phyloP scores from a whole-genome alignment of 1,140 invertebrate species.

The Aleiodes sp. region DNA sequence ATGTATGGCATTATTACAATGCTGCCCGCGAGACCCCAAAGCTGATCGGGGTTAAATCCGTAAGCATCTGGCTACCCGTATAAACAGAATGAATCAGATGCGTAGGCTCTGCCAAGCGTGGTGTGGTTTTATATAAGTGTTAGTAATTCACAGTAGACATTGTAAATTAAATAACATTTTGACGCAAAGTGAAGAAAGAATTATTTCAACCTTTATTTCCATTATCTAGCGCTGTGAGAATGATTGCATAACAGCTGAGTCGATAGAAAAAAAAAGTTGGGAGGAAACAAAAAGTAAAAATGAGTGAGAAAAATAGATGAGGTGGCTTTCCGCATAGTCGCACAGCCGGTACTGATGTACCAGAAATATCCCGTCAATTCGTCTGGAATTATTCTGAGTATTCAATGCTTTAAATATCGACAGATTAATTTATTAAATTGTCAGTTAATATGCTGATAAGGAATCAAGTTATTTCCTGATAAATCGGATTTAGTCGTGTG shows the following conservation, averaged over 20 bases:
- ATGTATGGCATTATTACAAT: background rate
- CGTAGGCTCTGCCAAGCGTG: background rate
- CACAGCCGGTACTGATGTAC: too few species aligned
- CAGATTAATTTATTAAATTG: background rate
- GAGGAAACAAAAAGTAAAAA: too few species aligned
- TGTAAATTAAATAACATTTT: background rate
- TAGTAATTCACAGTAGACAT: background rate
- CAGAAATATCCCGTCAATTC: background rate
- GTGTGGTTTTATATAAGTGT: background rate
- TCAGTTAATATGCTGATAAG: background rate
- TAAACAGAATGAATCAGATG: background rate
- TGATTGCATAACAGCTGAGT: too few species aligned
- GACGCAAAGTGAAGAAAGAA: too few species aligned
- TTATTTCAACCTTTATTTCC: too few species aligned
- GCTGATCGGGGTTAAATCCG: conserved; percentile 3
- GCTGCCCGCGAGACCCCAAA: background rate
- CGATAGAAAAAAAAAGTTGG: too few species aligned
- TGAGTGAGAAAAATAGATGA: too few species aligned
- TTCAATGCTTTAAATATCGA: background rate
- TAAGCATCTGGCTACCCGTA: conserved; percentile 4
- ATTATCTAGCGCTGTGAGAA: too few species aligned
- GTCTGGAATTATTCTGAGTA: background rate
- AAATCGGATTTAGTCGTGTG: background rate
- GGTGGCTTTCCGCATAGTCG: too few species aligned
- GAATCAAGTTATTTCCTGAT: background rate